phyloP scores from a whole-genome alignment of 2,113 vertebrate species.

The Malurus cyaneus region DNA sequence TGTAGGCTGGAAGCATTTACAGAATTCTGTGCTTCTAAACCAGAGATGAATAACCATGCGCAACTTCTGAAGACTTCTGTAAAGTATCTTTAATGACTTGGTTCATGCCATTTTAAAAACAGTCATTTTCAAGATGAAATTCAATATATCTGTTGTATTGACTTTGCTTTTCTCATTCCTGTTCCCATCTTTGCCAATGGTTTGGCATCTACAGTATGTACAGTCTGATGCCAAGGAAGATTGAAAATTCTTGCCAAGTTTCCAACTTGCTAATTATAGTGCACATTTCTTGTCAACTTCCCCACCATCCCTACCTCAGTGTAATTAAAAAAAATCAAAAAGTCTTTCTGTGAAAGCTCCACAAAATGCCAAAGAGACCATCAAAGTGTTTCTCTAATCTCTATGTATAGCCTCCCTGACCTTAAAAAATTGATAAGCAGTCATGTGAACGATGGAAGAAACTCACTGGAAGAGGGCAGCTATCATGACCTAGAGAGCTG shows the following conservation, averaged over 20 bases:
- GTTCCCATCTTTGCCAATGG: background rate
- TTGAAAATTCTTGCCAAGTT: background rate
- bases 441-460: constrained; percentile 18
- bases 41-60: constrained; percentile 39
- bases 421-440: background rate
- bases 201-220: constrained; percentile 6
- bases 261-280: constrained; percentile 21
- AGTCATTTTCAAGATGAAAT: constrained; percentile 40
- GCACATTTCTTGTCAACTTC: background rate
- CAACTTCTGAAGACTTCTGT: constrained; percentile 42
- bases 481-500: background rate
- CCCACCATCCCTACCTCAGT: background rate
- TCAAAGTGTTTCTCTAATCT: background rate
- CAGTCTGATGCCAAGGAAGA: constrained; percentile 5
- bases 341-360: background rate
- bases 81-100: constrained; percentile 59
- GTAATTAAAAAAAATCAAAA: background rate
- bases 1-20: background rate
- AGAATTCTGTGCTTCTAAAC: background rate
- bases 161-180: background rate
- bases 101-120: constrained; percentile 47
- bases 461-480: background rate
- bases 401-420: background rate
- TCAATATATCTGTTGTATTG: constrained; percentile 26
- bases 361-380: background rate